phyloP scores from a whole-genome alignment of 2,888 invertebrate genomes.

The Aphidius colemani region DNA sequence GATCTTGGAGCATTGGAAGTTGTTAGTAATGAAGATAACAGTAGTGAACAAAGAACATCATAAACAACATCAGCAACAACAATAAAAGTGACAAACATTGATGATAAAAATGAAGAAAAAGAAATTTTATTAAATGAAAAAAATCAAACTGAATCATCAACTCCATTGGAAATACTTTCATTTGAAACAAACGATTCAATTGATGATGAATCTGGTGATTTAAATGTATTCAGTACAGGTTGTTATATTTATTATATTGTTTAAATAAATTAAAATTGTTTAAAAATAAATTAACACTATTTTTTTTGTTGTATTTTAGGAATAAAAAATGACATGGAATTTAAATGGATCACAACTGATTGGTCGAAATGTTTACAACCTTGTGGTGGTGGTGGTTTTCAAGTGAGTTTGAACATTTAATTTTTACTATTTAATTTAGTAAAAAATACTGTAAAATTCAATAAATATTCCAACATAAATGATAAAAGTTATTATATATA shows the following conservation, averaged over 20 bases:
- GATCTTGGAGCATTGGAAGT: constrained; percentile 32
- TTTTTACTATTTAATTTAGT: too few species aligned
- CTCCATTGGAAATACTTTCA: constrained; percentile 33
- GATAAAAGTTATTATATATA: too few species aligned
- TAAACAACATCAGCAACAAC: background rate
- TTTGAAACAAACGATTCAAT: constrained; percentile 56
- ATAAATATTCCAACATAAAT: too few species aligned
- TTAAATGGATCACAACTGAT: constrained; percentile 79
- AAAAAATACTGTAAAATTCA: too few species aligned
- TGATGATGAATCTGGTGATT: constrained; percentile 47
- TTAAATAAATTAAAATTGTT: too few species aligned
- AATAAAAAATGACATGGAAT: constrained; percentile 62
- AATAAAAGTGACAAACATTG: constrained; percentile 15
- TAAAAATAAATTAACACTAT: background rate
- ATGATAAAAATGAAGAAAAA: constrained; percentile 26
- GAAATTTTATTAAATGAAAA: constrained; percentile 14
- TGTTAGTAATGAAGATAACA: constrained; percentile 37
- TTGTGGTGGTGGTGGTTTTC: constrained; percentile 77
- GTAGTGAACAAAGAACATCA: constrained; percentile 12
- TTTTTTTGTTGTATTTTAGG: constrained; percentile 15
- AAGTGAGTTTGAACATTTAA: constrained; percentile 52
- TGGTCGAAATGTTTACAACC: constrained; percentile 88
- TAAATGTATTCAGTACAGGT: constrained; percentile 51
- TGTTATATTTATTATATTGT: background rate
- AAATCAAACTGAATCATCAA: constrained; percentile 25